Base-by-base conservation (phyloP, 2,888 invertebrate genomes). In the Eupeodes latifasciatus region DNA sequence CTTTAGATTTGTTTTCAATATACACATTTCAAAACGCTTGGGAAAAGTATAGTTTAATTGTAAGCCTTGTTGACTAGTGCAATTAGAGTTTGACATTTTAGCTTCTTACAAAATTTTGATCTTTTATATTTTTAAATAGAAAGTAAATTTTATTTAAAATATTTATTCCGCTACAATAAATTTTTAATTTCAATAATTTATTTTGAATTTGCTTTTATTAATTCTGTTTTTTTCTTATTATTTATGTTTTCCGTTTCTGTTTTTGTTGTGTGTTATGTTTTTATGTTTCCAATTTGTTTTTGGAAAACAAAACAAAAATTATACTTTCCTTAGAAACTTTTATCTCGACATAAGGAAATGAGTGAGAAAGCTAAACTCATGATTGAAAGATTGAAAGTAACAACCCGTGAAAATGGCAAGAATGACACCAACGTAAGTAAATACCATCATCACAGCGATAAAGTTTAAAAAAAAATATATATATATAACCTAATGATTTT, bases 271-370 rank as follows among this genome's bases (percentile, higher is more conserved):
- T 91, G 90, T 84, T 87, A 89, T 74, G 61, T 85, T 90, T 27
- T 90, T 90, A 81, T 89, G 27, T 89, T 88, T 89, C 55, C 61
- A 72, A 27, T 59, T 90, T 90, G 80, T 81, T 87, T 86, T 87
- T 85, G 79, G 81, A 88, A 90, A 90, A 89, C 89, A 85, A 44
- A 64, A 47, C 27, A 69, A 69, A 72, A 72, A 72, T 91, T 90
- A 90, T 89, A 86, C 81, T 89, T 86, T 89, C 91, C 91, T 90
- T 92, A 94, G 94, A 93, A 93, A 92, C 93, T 94, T 91, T 91
- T 94, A 90, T 91, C 92, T 89, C 92, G 94, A 89, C 94, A 94
- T 91, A 94, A 93, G 91, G 93, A 93, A 92, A 93, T 93, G 93
- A 94, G 93, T 91, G 94, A 94, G 91, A 93, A 93, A 91, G 93